Percentiles rank a stretch among this genome's conserved stretches.
phyloP scores from a whole-genome alignment of 2,888 invertebrate genomes.

The Fragum whitleyi region DNA sequence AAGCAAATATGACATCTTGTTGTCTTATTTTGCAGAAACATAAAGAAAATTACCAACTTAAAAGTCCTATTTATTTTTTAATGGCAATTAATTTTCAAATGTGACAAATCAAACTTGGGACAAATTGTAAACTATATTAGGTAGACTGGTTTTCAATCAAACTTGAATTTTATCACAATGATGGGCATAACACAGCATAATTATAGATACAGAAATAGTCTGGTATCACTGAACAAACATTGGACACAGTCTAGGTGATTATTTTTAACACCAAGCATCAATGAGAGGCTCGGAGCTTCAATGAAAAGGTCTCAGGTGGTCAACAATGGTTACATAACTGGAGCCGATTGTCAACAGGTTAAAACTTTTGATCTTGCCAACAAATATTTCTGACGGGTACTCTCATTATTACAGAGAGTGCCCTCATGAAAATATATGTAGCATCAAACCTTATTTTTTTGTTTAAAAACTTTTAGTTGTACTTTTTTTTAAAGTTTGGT shows the following conservation, averaged over 20 bases:
- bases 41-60: too few relatives aligned
- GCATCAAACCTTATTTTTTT: too few relatives aligned
- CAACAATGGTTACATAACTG: constrained; percentile 6
- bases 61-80: too few relatives aligned
- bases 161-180: background rate
- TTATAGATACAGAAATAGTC: background rate
- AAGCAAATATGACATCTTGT: too few relatives aligned
- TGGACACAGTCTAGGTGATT: constrained; percentile 5
- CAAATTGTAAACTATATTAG: too few relatives aligned
- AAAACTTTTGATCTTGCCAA: constrained; percentile 3
- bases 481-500: too few relatives aligned
- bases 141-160: background rate
- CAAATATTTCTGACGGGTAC: background rate
- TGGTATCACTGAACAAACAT: background rate
- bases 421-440: too few relatives aligned
- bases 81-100: too few relatives aligned
- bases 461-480: too few relatives aligned
- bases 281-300: background rate
- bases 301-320: background rate
- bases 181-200: background rate
- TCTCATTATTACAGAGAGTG: too few relatives aligned
- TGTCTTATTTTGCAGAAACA: too few relatives aligned
- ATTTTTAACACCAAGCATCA: background rate
- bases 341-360: background rate
- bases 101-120: too few relatives aligned